These are phyloP conservation scores for Himalopsyche kuldschensis DNA, from an alignment of 2,888 invertebrate genomes.

Conservation along the genomic window DNA sequence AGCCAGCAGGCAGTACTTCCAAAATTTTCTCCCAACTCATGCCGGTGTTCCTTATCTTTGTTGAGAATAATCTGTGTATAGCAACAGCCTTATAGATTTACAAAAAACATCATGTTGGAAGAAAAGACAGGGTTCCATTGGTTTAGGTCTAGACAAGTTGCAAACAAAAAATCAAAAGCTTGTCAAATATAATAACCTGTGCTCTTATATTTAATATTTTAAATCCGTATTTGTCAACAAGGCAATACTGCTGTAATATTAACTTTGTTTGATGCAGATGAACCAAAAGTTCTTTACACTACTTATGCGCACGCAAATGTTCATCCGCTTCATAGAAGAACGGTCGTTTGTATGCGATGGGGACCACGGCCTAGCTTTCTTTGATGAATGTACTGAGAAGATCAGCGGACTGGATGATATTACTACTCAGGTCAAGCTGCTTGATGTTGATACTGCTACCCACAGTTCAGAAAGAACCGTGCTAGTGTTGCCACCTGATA, in stretches of 20 bases:
- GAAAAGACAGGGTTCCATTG: neutral
- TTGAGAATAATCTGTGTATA: no score
- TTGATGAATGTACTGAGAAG: conserved; percentile 95
- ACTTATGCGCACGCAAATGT: conserved; percentile 94
- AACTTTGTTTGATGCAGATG: conserved; percentile 51
- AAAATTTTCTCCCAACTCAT: no score
- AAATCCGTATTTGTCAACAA: neutral
- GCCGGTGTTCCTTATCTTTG: no score
- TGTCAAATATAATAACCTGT: no score
- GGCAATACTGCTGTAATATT: neutral
- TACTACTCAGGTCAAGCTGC: conserved; percentile 62
- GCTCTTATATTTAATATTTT: neutral
- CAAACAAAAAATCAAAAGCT: neutral
- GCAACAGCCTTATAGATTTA: no score
- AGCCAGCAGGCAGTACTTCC: no score
- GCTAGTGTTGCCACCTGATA: conserved; percentile 92
- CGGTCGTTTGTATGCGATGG: conserved; percentile 98
- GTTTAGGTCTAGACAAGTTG: neutral
- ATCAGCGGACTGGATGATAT: conserved; percentile 60
- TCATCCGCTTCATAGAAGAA: conserved; percentile 97
- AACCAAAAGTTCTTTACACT: conserved; percentile 87
- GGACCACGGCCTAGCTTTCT: conserved; percentile 93
- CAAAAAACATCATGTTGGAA: neutral
- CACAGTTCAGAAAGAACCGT: conserved; percentile 89
- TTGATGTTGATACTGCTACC: conserved; percentile 78